A percentile compares a stretch with the other conserved stretches of the same genome.
phyloP scores from a whole-genome alignment of 1,140 invertebrate genomes.

The Araneus ventricosus region DNA sequence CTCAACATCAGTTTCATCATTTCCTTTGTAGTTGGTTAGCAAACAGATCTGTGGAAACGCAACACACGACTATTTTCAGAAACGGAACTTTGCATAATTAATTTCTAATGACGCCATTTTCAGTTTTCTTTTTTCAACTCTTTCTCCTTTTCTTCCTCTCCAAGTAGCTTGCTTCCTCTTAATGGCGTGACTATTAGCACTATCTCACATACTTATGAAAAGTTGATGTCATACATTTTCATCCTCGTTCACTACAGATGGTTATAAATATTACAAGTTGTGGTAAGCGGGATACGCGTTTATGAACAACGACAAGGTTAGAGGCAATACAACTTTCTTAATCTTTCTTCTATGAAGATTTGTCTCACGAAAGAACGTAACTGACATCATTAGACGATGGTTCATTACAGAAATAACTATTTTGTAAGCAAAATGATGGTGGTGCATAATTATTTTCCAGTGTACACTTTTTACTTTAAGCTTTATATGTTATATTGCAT shows the following conservation, averaged over 20 bases:
- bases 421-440: no score
- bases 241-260: neutral
- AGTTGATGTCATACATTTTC: neutral
- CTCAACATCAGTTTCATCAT: no score
- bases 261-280: neutral
- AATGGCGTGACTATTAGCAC: neutral
- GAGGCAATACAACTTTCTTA: neutral
- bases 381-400: no score
- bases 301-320: neutral
- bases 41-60: no score
- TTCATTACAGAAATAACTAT: no score
- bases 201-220: neutral
- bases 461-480: no score
- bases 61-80: no score
- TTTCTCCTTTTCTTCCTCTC: neutral
- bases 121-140: neutral
- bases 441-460: no score
- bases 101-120: neutral
- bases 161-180: neutral
- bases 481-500: no score
- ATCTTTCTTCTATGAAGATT: neutral
- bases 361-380: neutral
- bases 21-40: no score
- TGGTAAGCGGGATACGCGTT: neutral
- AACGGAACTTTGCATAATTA: conserved; percentile 33